Conservation (phyloP, 2,888 invertebrate species). For the Alitta virens region DNA sequence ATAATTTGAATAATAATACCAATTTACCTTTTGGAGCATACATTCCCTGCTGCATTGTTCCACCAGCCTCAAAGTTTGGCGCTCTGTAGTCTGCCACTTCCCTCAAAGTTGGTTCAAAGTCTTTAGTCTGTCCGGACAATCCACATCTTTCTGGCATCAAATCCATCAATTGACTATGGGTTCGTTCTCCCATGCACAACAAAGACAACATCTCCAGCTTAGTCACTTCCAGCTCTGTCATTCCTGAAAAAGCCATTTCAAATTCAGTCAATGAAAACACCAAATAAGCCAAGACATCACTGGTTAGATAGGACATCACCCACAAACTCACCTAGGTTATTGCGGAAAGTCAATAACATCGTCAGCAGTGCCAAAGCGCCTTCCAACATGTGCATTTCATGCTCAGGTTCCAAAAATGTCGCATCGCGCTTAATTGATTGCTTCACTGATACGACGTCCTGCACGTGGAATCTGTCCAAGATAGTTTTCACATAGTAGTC, state of each 20-base stretch:
- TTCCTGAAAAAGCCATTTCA: constrained; percentile 8
- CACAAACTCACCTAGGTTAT: constrained; percentile 65
- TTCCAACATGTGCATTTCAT: constrained; percentile 87
- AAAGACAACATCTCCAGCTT: constrained; percentile 89
- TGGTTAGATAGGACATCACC: too few species aligned
- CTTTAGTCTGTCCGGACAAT: constrained; percentile 56
- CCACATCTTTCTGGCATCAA: constrained; percentile 94
- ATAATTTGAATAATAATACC: neutral
- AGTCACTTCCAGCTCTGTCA: constrained; percentile 62
- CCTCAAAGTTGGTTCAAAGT: constrained; percentile 51
- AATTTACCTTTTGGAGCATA: constrained; percentile 70
- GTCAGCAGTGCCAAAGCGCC: constrained; percentile 88
- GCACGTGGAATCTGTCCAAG: constrained; percentile 85
- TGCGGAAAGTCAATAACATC: constrained; percentile 81
- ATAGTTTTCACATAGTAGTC: constrained; percentile 81
- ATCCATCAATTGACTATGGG: constrained; percentile 92
- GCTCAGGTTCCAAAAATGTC: constrained; percentile 62
- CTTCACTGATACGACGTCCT: constrained; percentile 67
- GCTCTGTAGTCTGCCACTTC: constrained; percentile 78
- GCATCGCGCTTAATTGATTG: constrained; percentile 3
- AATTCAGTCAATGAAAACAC: neutral
- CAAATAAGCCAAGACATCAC: too few species aligned
- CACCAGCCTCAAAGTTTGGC: constrained; percentile 81
- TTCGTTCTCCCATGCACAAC: constrained; percentile 89
- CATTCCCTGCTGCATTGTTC: constrained; percentile 74